Evolutionary conservation across 2,797 vertebrate species (phyloP), one percentile per base, ranked within the genome.

Genomic region (Pangasius larnaudii): DNA sequence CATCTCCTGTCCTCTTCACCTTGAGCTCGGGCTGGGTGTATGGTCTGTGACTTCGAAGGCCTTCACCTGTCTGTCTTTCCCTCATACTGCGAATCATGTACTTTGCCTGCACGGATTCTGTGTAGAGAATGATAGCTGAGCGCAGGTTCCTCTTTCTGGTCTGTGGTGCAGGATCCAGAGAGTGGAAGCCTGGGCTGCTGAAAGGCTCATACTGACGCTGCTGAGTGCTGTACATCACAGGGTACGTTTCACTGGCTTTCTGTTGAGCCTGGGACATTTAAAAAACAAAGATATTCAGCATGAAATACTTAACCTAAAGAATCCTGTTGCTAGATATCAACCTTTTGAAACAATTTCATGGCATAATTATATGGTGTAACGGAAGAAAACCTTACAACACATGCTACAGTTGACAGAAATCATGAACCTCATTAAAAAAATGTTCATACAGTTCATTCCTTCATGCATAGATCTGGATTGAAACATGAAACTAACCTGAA

Each of bases 221-320:
- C 18, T 83, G 86, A 24, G 78, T 27, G n/a, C 69, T 71, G 75
- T 56, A 89, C 63, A 91, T 69, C 63, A 91, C 82, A 51, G 91
- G 91, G 39, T 80, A 92, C 8, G 90, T 93, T 87, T 91, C 91
- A 82, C 91, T 89, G 53, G 88, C 84, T n/a, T 90, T 91, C 93
- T 93, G 90, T 81, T 78, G 69, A 90, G 84, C 80, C 33, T 84
- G 33, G 5, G 2, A 63, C 22, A 88, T 72, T 24, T 10, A 77
- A n/a, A 39, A 56, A 77, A 9, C 14, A 18, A 33, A 49, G 46
- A 10, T 19, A 19, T 8, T 0, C 5, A n/a, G 27, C 42, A 46
- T 74, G 49, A n/a, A 49, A 75, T 4, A 16, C 10, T 39, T 10
- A 72, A 42, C 36, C 36, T 51, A 30, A 77, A 30, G 7, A 24